Evolutionary conservation across 2,113 vertebrate species (phyloP).

Genomic region (Lagopus muta): DNA sequence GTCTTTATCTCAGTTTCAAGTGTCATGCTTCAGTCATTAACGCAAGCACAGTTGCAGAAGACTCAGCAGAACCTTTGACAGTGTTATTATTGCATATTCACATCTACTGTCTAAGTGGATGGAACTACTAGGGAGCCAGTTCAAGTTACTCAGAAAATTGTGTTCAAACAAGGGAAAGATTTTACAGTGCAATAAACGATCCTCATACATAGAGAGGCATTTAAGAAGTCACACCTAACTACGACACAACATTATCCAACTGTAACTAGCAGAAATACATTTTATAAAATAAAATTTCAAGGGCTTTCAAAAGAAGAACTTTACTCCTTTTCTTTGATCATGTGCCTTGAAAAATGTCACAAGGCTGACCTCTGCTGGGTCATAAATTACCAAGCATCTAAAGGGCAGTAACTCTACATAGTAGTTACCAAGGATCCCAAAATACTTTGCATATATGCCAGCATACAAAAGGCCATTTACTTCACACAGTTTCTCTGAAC

Average conservation of each 20-base stretch:
- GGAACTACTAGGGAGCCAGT: not conserved
- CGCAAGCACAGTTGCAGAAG: not conserved
- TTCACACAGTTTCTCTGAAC: not conserved
- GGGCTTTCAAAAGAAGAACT: not conserved
- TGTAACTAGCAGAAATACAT: not conserved
- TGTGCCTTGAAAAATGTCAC: not conserved
- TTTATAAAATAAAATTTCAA: not conserved
- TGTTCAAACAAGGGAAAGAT: not conserved
- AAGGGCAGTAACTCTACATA: not conserved
- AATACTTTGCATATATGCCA: not conserved
- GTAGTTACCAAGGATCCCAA: not conserved
- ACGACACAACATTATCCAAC: not conserved
- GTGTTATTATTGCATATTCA: not conserved
- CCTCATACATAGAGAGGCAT: not conserved
- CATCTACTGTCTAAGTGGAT: not conserved
- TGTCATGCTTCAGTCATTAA: not conserved
- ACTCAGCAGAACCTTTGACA: not conserved
- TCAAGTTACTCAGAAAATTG: not conserved
- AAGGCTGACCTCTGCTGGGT: constrained; percentile 71
- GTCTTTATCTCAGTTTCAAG: not conserved
- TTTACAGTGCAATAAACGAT: not conserved
- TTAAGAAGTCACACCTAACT: not conserved
- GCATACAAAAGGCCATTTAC: not conserved
- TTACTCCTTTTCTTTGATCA: not conserved
- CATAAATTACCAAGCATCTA: not conserved